These are phyloP conservation scores for Anableps anableps DNA, from an alignment of 2,797 vertebrate genomes.

Conservation along the genomic window DNA sequence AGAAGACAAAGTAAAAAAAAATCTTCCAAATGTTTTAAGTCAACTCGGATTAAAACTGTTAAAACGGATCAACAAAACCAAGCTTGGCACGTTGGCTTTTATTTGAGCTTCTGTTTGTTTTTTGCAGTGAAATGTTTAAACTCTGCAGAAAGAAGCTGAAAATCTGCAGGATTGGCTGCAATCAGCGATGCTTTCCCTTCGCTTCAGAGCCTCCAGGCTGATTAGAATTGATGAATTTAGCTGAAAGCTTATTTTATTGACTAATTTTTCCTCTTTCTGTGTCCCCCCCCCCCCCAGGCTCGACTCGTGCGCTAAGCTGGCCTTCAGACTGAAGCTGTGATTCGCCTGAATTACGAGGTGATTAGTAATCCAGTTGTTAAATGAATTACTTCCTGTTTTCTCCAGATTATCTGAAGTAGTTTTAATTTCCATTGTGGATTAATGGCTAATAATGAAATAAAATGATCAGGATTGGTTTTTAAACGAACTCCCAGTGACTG, in stretches of 20 bases:
- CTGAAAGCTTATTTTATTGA: background rate
- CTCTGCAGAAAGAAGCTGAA: background rate
- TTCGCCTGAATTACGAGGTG: slow-evolving; percentile 51
- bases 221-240: background rate
- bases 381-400: slow-evolving; percentile 43
- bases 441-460: slow-evolving; percentile 36
- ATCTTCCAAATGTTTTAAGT: slow-evolving; percentile 10
- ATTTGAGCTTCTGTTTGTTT: background rate
- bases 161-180: background rate
- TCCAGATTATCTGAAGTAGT: slow-evolving; percentile 46
- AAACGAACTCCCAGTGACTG: slow-evolving; percentile 11
- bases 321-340: slow-evolving; percentile 26
- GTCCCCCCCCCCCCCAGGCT: slow-evolving; percentile 9
- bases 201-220: background rate
- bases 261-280: background rate
- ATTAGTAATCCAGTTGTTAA: slow-evolving; percentile 52
- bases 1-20: slow-evolving; percentile 10
- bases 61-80: background rate
- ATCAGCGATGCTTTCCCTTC: background rate
- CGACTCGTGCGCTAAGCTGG: slow-evolving; percentile 4
- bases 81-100: background rate
- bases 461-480: slow-evolving; percentile 34
- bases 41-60: background rate
- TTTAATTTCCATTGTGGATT: slow-evolving; percentile 54
- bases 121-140: no score